Percentiles rank a stretch among this genome's conserved stretches.
Evolutionary conservation across 2,113 vertebrate genomes (phyloP).

Genomic region (Microtus oregoni): DNA sequence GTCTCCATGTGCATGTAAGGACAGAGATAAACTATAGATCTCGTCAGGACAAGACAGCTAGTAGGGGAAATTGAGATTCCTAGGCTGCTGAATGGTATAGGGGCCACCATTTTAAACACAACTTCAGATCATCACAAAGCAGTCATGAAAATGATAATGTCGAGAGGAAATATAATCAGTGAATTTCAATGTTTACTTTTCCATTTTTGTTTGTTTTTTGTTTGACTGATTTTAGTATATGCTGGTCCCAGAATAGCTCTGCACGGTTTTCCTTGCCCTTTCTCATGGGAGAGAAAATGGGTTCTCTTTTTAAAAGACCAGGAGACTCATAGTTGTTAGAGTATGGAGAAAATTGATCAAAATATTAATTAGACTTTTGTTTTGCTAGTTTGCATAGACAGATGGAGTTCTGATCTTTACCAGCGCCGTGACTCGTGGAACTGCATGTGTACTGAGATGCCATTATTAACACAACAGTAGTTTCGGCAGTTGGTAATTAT

Average conservation of each 20-base stretch:
- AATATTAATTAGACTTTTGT: conserved; percentile 90
- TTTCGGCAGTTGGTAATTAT: conserved; percentile 94
- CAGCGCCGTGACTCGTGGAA: conserved; percentile 89
- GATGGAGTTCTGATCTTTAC: conserved; percentile 90
- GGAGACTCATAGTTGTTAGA: conserved; percentile 81
- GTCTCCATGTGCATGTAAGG: fast-evolving
- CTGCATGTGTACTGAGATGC: conserved; percentile 90
- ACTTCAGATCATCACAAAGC: not conserved
- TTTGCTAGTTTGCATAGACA: conserved; percentile 89
- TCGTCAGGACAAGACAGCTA: not conserved
- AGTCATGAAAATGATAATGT: not conserved
- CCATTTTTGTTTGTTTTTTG: not conserved
- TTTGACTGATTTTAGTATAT: not conserved
- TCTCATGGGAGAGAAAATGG: conserved; percentile 61
- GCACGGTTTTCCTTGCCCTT: conserved; percentile 63
- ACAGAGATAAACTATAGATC: not conserved
- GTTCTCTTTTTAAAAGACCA: conserved; percentile 76
- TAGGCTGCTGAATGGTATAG: not conserved
- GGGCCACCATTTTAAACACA: not conserved
- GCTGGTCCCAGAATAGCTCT: conserved; percentile 58
- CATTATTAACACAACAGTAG: conserved; percentile 93
- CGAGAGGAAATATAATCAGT: not conserved
- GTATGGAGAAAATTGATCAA: conserved; percentile 87
- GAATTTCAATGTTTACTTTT: not conserved
- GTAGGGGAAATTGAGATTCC: not conserved